Evolutionary conservation across 1,140 invertebrate genomes (phyloP), one percentile per base, ranked within the genome.

Genomic region (Nasonia vitripennis): DNA sequence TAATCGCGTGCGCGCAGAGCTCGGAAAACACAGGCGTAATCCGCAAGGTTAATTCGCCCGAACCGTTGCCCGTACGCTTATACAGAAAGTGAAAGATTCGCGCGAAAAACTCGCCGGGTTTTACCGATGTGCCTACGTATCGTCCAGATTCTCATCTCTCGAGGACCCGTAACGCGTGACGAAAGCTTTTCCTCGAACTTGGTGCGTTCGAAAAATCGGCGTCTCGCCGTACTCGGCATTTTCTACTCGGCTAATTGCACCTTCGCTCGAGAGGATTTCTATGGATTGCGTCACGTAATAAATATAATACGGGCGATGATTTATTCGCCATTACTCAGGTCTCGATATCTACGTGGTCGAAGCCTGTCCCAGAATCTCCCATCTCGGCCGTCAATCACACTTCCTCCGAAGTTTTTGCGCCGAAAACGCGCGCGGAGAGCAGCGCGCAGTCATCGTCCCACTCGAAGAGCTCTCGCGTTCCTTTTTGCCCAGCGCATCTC

Each of bases 51-150:
- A 12, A 3, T 31, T 71, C 68, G 31, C 23, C 67, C 67, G 20
- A 10, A 10, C 68, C 31, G 10, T 11, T 31, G 9, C 27, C 9
- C 2, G 3, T 17, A 17, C 12, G 11, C 7, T 6, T 27, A 12
- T 17, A 23, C 20, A 55, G 78, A 79, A 79, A 67, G 78, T 67
- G 78, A 81, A 81, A 81, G 67, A 81, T 37, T 81, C 55, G 62
- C 67, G 34, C 37, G 67, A 37, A 62, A 67, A 51, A 45, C 6
- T 37, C 37, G 11, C 4, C 27, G 27, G 78, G 48, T 67, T 78
- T 78, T 78, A 55, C 45, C 75, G 23, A n/a, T 77, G 11, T 10
- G 48, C 48, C 1, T 17, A 51, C 12, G 10, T 51, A 14, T 14
- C 4, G 48, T 17, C 4, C 71, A 10, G 9, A 31, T 11, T 10